A percentile compares a stretch with the other conserved stretches of the same genome.
Evolutionary conservation across 2,888 invertebrate genomes (phyloP).

Genomic region (Polia nebulosa): DNA sequence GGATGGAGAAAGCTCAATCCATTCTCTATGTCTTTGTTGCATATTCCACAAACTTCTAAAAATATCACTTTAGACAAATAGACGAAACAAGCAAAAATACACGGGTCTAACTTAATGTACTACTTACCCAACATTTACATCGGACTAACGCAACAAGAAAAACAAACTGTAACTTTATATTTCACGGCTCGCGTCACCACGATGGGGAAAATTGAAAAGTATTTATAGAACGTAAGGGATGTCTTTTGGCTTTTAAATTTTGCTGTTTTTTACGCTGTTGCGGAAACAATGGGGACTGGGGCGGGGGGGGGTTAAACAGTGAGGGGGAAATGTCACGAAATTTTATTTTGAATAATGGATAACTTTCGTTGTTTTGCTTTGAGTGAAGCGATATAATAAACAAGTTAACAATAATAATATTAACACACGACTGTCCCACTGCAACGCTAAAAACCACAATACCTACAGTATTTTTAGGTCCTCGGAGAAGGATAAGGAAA

Average conservation of each 20-base stretch:
- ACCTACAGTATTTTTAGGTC: background rate
- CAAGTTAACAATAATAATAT: background rate
- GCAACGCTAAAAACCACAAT: background rate
- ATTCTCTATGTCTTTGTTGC: too few species aligned
- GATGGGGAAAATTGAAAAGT: slow-evolving; percentile 38
- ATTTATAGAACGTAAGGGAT: slow-evolving; percentile 25
- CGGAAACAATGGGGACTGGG: background rate
- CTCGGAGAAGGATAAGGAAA: background rate
- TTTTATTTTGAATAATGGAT: slow-evolving; percentile 3
- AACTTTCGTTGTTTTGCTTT: background rate
- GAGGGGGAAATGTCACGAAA: background rate
- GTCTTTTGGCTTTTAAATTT: slow-evolving; percentile 20
- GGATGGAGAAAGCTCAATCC: too few species aligned
- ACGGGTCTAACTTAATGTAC: slow-evolving; percentile 43
- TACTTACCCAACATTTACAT: slow-evolving; percentile 49
- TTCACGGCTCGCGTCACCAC: slow-evolving; percentile 24
- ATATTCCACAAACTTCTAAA: slow-evolving; percentile 1
- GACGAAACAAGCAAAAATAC: slow-evolving; percentile 35
- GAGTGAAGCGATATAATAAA: background rate
- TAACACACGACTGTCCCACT: too few species aligned
- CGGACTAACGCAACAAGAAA: slow-evolving; percentile 23
- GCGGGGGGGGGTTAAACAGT: slow-evolving; percentile 14
- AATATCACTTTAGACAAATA: slow-evolving; percentile 47
- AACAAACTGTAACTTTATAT: slow-evolving; percentile 56
- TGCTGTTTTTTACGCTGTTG: slow-evolving; percentile 7